Evolutionary conservation across 2,888 invertebrate species (phyloP).

Genomic region (Diploptera punctata): DNA sequence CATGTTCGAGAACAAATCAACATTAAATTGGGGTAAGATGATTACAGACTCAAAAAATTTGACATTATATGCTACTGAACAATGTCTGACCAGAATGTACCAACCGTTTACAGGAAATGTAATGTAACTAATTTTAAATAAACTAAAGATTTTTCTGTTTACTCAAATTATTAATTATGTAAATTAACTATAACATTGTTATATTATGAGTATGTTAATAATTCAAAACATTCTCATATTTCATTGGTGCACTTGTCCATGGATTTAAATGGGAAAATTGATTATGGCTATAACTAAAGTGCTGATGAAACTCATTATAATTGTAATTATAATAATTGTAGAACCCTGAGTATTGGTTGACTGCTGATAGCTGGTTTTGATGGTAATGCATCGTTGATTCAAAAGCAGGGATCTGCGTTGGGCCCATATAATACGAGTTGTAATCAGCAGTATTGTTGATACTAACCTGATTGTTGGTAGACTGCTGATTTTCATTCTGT

Average conservation of each 20-base stretch:
- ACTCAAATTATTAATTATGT: too few relatives aligned
- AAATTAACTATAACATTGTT: too few relatives aligned
- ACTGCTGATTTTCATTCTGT: background rate
- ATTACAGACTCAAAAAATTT: too few relatives aligned
- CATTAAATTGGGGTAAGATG: too few relatives aligned
- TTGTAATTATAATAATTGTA: slow-evolving; percentile 26
- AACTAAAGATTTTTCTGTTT: too few relatives aligned
- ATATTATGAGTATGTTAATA: background rate
- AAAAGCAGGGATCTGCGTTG: slow-evolving; percentile 5
- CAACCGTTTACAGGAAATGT: too few relatives aligned
- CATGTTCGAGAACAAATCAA: too few relatives aligned
- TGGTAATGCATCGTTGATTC: slow-evolving; percentile 22
- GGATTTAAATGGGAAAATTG: slow-evolving; percentile 9
- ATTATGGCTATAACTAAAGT: slow-evolving; percentile 15
- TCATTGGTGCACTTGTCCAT: slow-evolving; percentile 15
- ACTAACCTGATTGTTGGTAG: slow-evolving; percentile 24
- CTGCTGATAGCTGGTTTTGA: slow-evolving; percentile 9
- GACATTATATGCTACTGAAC: too few relatives aligned
- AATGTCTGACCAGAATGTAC: too few relatives aligned
- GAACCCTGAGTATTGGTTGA: slow-evolving; percentile 26
- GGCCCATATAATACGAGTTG: slow-evolving; percentile 18
- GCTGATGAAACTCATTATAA: slow-evolving; percentile 21
- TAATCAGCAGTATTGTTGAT: slow-evolving; percentile 17
- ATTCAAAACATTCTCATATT: slow-evolving; percentile 14
- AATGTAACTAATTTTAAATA: too few relatives aligned